phyloP scores from a whole-genome alignment of 2,888 invertebrate genomes.

The Marasmarcha lunaedactyla region DNA sequence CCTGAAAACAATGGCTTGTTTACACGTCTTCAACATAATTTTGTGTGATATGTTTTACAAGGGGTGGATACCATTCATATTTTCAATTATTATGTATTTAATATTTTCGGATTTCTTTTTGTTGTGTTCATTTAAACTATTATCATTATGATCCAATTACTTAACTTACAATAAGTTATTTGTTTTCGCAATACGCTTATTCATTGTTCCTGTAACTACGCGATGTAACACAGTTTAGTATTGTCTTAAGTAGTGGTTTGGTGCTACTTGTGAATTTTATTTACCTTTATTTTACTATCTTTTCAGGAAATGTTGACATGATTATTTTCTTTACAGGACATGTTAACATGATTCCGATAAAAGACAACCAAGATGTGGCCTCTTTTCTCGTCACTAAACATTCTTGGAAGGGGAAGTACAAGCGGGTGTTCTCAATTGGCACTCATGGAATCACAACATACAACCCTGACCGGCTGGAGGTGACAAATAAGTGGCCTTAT shows the following conservation, averaged over 20 bases:
- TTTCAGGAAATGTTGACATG: no score
- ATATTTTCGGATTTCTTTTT: neutral
- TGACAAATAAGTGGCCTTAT: slow-evolving; percentile 93
- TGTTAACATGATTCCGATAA: slow-evolving; percentile 82
- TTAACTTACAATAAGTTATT: neutral
- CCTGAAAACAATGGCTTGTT: slow-evolving; percentile 37
- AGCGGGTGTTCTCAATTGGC: slow-evolving; percentile 96
- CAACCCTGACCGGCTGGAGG: slow-evolving; percentile 76
- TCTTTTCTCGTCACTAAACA: slow-evolving; percentile 98
- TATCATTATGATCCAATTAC: neutral
- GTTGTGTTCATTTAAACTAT: neutral
- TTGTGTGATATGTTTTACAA: slow-evolving; percentile 34
- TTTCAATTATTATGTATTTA: slow-evolving; percentile 18
- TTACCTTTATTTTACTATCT: no score
- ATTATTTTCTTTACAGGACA: slow-evolving; percentile 38
- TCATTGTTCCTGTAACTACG: neutral
- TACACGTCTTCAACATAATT: slow-evolving; percentile 49
- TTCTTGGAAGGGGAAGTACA: slow-evolving; percentile 99
- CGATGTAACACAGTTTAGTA: neutral
- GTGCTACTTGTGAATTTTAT: no score
- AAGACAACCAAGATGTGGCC: slow-evolving; percentile 95
- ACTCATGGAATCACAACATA: slow-evolving; percentile 96
- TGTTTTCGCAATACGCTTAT: neutral
- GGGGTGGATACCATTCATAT: slow-evolving; percentile 51
- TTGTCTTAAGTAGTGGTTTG: no score